A percentile compares a stretch with the other conserved stretches of the same genome.
Conservation (phyloP, 64 coral and sea anemone genomes). For the Acropora yongei region DNA sequence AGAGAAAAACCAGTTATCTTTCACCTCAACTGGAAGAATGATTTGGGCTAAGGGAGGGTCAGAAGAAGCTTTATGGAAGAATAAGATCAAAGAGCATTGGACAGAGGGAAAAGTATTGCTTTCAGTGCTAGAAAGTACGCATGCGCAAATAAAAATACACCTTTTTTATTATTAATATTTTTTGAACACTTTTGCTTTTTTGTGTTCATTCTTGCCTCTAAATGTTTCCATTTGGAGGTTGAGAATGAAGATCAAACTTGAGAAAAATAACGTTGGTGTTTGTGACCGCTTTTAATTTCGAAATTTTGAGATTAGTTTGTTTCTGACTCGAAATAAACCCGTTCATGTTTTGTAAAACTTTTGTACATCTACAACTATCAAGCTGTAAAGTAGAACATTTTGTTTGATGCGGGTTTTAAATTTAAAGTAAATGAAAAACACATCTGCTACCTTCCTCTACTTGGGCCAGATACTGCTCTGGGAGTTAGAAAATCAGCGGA, state of each 20-base stretch:
- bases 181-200: too few species aligned
- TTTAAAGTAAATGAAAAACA: background rate
- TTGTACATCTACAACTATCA: background rate
- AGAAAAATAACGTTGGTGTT: background rate
- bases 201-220: background rate
- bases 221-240: background rate
- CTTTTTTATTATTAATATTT: too few species aligned
- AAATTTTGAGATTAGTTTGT: background rate
- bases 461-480: too few species aligned
- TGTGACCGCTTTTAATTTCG: background rate
- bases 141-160: too few species aligned
- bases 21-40: too few species aligned
- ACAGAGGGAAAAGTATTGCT: too few species aligned
- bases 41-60: too few species aligned
- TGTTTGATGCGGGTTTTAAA: background rate
- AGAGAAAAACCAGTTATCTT: background rate
- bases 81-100: too few species aligned
- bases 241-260: background rate
- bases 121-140: too few species aligned
- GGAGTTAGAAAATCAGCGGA: too few species aligned
- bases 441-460: too few species aligned
- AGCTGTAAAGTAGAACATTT: background rate
- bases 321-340: background rate
- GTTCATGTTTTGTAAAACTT: background rate
- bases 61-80: too few species aligned